Evolutionary conservation across 2,113 vertebrate species (phyloP), one percentile per base, ranked within the genome.

Genomic region (Artemisiospiza belli): DNA sequence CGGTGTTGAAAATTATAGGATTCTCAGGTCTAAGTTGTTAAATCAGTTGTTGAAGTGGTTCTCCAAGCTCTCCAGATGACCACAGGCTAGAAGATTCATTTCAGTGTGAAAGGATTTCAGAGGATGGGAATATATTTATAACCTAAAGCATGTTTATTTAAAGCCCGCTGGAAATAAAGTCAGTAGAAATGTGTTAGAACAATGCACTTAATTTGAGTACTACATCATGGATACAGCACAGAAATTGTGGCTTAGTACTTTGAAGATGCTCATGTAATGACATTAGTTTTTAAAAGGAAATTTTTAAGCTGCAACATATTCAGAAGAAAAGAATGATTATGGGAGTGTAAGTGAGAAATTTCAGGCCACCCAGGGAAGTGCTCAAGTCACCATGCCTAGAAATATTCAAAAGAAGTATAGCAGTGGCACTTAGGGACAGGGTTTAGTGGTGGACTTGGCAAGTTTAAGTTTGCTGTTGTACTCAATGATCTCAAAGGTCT

Each of bases 1-100:
- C 37, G 1, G 10, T 64, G 2, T 66, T 85, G n/a, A 67, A 30
- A 0, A 1, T 86, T 37, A 22, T 1, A 49, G 18, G 18, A 78
- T 59, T 84, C 39, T 81, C 73, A 70, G 21, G 12, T 66, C 18
- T 18, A 69, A 69, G 47, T 39, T 83, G 19, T 72, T 66, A 58
- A 66, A 62, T 62, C 5, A 9, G 6, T 54, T 77, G 18, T 41
- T 83, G 30, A 79, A 76, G 27, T 43, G 10, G 3, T 82, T 90
- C n/a, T 83, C 15, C 23, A 54, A 47, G 28, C 4, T 88, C 88
- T 88, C 54, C 73, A 68, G 33, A 49, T 13, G 20, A 5, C 28
- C n/a, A n/a, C 10, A 82, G 24, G 21, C 33, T 57, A 76, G 23
- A 72, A 76, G 3, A 63, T 68, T 57, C 15, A 49, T 85, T 82